Conservation (phyloP, 1,140 invertebrate species). For the Bactericera cockerelli region DNA sequence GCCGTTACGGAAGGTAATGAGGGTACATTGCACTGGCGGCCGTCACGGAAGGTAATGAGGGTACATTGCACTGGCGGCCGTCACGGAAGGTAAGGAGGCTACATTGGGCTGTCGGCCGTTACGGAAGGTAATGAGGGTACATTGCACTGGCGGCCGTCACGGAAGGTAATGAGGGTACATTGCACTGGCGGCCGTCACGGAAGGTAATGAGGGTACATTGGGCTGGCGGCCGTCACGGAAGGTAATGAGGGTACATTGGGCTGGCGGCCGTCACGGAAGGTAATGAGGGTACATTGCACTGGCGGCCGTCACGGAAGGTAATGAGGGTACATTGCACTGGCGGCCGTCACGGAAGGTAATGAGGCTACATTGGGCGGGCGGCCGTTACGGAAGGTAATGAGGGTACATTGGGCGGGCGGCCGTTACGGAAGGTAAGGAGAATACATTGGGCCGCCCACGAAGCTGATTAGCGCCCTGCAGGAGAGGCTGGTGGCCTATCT, state of each 20-base stretch:
- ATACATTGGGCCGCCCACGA: conserved; percentile 38
- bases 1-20: conserved; percentile 65
- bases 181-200: too few relatives aligned
- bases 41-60: too few relatives aligned
- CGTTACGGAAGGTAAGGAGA: too few relatives aligned
- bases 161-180: conserved; percentile 48
- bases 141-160: conserved; percentile 56
- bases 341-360: too few relatives aligned
- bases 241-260: conserved; percentile 43
- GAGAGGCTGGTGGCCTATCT: conserved; percentile 25
- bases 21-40: too few relatives aligned
- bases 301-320: conserved; percentile 63
- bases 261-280: too few relatives aligned
- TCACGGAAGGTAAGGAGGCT: conserved; percentile 57
- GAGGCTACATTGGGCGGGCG: conserved; percentile 54
- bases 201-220: conserved; percentile 54
- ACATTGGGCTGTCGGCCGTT: conserved; percentile 18
- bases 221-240: conserved; percentile 58
- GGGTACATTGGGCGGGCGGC: too few relatives aligned
- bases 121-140: conserved; percentile 50
- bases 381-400: conserved; percentile 65
- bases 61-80: conserved; percentile 54
- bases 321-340: conserved; percentile 31
- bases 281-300: conserved; percentile 55
- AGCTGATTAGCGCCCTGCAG: conserved; percentile 46